Evolutionary conservation across 2,888 invertebrate genomes (phyloP).

Genomic region (Leptopilina myrica): DNA sequence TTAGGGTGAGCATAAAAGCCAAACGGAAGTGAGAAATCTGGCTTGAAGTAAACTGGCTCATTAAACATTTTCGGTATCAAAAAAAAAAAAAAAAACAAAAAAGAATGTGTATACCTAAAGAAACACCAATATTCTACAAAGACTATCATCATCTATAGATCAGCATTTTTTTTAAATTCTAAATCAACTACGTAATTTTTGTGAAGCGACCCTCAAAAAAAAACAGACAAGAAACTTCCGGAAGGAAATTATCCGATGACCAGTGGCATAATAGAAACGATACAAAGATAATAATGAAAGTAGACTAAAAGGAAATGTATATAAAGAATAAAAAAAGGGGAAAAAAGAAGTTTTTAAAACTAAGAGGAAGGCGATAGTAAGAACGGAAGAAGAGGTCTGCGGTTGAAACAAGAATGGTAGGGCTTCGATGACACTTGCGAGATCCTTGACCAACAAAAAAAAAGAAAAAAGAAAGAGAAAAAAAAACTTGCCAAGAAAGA

Average conservation of each 20-base stretch:
- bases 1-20: constrained; percentile 35
- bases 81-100: neutral
- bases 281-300: constrained; percentile 7
- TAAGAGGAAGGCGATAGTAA: constrained; percentile 24
- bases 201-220: neutral
- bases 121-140: constrained; percentile 8
- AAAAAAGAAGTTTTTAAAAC: constrained; percentile 10
- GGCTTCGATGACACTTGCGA: constrained; percentile 28
- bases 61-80: constrained; percentile 26
- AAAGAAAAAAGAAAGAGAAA: no score
- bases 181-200: constrained; percentile 9
- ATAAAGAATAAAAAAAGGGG: constrained; percentile 8
- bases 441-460: constrained; percentile 34
- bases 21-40: constrained; percentile 42
- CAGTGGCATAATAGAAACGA: constrained; percentile 11
- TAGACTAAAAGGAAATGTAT: constrained; percentile 1
- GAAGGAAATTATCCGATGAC: neutral
- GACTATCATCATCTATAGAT: constrained; percentile 10
- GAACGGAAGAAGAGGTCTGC: constrained; percentile 41
- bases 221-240: constrained; percentile 4
- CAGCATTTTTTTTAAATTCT: neutral
- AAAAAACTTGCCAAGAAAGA: constrained; percentile 28
- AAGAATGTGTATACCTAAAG: constrained; percentile 28
- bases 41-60: constrained; percentile 41
- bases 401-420: constrained; percentile 26